phyloP scores from a whole-genome alignment of 2,888 invertebrate species.

The Drosophila merina region DNA sequence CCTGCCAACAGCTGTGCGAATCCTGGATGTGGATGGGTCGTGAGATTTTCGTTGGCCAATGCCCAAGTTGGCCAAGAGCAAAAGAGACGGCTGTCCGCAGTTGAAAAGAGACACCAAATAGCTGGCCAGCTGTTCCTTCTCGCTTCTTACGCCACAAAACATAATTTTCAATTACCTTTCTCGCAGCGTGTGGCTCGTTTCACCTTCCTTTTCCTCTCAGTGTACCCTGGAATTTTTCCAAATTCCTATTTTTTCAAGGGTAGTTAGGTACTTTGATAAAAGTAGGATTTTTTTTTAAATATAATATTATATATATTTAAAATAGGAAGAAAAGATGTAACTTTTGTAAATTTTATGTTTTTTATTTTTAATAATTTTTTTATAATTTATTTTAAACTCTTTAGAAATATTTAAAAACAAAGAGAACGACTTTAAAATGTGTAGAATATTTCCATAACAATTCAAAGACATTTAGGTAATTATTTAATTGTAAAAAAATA shows the following conservation, averaged over 20 bases:
- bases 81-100: background rate
- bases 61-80: conserved; percentile 15
- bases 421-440: no score
- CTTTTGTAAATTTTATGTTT: no score
- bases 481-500: no score
- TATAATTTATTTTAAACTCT: no score
- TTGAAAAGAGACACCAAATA: conserved; percentile 2
- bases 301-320: no score
- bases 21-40: conserved; percentile 1
- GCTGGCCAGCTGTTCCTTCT: conserved; percentile 61
- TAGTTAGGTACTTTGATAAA: background rate
- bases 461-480: no score
- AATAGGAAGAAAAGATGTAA: no score
- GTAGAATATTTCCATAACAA: no score
- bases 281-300: no score
- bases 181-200: conserved; percentile 78
- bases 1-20: conserved; percentile 38
- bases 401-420: no score
- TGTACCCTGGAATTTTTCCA: conserved; percentile 3
- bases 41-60: conserved; percentile 27
- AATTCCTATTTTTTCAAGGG: background rate
- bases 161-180: conserved; percentile 79
- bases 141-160: conserved; percentile 72
- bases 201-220: conserved; percentile 53
- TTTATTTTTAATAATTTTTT: no score